Percentiles rank a stretch among this genome's conserved stretches.
Conservation (phyloP, 2,888 invertebrate genomes). For the Lapara coniferarum region DNA sequence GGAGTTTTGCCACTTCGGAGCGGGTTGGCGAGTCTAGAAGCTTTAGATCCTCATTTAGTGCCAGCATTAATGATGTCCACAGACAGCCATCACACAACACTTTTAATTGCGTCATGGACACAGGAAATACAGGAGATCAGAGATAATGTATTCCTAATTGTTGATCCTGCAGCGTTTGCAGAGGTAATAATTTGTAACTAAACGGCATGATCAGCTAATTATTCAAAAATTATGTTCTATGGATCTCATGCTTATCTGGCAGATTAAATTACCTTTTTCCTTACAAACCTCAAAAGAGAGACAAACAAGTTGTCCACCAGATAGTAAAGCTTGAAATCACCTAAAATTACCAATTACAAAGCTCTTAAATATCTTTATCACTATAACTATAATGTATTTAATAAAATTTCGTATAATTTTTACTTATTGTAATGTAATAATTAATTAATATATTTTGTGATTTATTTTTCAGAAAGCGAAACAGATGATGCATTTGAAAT, state of each 20-base stretch:
- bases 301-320: no score
- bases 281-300: no score
- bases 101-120: conserved; percentile 84
- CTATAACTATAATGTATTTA: no score
- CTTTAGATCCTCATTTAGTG: conserved; percentile 86
- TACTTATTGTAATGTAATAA: neutral
- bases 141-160: conserved; percentile 85
- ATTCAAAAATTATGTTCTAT: neutral
- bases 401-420: no score
- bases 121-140: conserved; percentile 83
- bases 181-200: conserved; percentile 72
- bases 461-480: conserved; percentile 63
- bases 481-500: conserved; percentile 67
- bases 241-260: no score
- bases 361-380: no score
- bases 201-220: no score
- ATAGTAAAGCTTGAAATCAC: no score
- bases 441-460: neutral
- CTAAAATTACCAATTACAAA: no score
- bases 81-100: conserved; percentile 73
- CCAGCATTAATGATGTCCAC: conserved; percentile 83
- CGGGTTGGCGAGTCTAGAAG: conserved; percentile 87
- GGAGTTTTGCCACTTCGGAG: conserved; percentile 85
- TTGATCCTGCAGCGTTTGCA: conserved; percentile 87
- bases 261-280: no score